phyloP scores from a whole-genome alignment of 2,888 invertebrate genomes.

The Pharmacophagus antenor region DNA sequence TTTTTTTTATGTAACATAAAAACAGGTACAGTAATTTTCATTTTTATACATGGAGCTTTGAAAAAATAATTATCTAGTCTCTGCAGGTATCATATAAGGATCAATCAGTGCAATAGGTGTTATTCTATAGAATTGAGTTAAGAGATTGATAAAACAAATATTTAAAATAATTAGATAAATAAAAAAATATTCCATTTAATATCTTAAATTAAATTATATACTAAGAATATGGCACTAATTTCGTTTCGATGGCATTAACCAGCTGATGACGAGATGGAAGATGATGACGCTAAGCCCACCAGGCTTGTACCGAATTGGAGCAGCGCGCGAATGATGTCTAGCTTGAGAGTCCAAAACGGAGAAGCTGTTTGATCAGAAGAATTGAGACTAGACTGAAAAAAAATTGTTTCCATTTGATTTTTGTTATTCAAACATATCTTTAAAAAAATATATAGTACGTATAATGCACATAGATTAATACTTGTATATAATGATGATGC shows the following conservation, averaged over 20 bases:
- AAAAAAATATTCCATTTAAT: neutral
- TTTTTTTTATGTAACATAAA: too few relatives aligned
- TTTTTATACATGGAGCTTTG: too few relatives aligned
- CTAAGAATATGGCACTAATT: constrained; percentile 10
- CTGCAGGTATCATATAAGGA: too few relatives aligned
- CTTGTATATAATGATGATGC: too few relatives aligned
- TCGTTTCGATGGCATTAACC: neutral
- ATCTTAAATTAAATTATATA: neutral
- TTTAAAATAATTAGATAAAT: neutral
- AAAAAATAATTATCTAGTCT: too few relatives aligned
- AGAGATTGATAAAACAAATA: too few relatives aligned
- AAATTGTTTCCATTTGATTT: neutral
- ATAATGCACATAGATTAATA: too few relatives aligned
- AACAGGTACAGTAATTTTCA: too few relatives aligned
- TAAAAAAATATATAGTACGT: too few relatives aligned
- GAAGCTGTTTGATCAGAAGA: constrained; percentile 34
- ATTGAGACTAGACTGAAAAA: constrained; percentile 7
- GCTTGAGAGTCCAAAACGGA: constrained; percentile 60
- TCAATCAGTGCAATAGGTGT: too few relatives aligned
- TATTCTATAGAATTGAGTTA: too few relatives aligned
- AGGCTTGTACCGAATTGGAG: constrained; percentile 60
- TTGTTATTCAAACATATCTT: neutral
- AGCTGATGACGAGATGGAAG: constrained; percentile 42
- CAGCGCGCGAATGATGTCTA: constrained; percentile 60
- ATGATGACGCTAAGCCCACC: constrained; percentile 56